Conservation (phyloP, 64 coral and sea anemone genomes). For the Stichodactyla mertensii region DNA sequence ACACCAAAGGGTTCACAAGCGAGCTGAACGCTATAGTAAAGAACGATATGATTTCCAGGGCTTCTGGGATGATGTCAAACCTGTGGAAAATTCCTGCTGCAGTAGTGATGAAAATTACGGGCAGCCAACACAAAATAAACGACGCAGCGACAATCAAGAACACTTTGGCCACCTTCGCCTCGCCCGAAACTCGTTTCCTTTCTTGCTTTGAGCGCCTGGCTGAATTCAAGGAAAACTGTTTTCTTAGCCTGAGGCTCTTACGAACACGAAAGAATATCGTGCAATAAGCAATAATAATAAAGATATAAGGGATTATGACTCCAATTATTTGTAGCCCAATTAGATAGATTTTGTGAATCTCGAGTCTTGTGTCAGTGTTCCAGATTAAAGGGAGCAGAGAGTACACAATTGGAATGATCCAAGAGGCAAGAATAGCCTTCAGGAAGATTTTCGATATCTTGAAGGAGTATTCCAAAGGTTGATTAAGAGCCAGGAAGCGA, state of each 20-base stretch:
- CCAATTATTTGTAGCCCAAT: conserved; percentile 40
- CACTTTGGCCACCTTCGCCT: conserved; percentile 28
- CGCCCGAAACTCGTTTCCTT: conserved; percentile 10
- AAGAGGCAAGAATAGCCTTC: conserved; percentile 17
- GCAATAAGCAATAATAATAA: conserved; percentile 41
- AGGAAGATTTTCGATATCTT: conserved; percentile 27
- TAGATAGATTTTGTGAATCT: conserved; percentile 60
- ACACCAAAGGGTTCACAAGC: conserved; percentile 50
- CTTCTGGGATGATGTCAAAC: conserved; percentile 15
- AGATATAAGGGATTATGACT: conserved; percentile 41
- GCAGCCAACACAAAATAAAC: conserved; percentile 53
- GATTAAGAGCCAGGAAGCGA: conserved; percentile 26
- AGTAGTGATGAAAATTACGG: conserved; percentile 59
- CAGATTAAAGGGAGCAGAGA: conserved; percentile 50
- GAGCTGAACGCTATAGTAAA: conserved; percentile 54
- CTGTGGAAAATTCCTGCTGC: conserved; percentile 30
- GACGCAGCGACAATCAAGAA: conserved; percentile 40
- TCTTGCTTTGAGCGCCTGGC: conserved; percentile 18
- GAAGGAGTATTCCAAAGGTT: conserved; percentile 36
- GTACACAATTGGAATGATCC: conserved; percentile 29
- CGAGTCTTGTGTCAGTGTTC: conserved; percentile 13
- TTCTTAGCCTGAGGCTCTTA: conserved; percentile 8
- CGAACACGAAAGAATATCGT: conserved; percentile 41
- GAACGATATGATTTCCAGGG: conserved; percentile 35
- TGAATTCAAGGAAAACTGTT: not conserved